Conservation (phyloP, 1,140 invertebrate species). For the Psix sp. region DNA sequence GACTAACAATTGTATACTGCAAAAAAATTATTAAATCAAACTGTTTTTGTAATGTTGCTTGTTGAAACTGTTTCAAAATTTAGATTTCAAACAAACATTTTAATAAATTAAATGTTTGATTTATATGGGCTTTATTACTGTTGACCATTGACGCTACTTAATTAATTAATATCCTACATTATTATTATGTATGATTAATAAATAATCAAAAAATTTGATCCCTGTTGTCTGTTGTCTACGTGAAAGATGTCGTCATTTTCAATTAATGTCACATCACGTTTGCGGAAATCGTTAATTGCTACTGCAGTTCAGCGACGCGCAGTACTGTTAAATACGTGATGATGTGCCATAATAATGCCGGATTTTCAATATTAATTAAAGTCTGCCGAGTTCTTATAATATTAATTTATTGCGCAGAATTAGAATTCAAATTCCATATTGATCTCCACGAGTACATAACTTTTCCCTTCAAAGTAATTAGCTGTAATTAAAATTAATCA, state of each 20-base stretch:
- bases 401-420: conserved; percentile 38
- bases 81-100: too few relatives aligned
- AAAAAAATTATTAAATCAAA: too few relatives aligned
- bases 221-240: conserved; percentile 24
- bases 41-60: too few relatives aligned
- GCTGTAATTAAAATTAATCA: not conserved
- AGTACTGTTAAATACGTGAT: conserved; percentile 34
- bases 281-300: conserved; percentile 44
- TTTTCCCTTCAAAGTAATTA: not conserved
- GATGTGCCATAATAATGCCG: conserved; percentile 13
- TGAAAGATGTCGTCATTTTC: conserved; percentile 51
- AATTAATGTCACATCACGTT: conserved; percentile 50
- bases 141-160: too few relatives aligned
- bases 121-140: too few relatives aligned
- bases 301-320: conserved; percentile 20
- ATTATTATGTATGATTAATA: not conserved
- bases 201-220: conserved; percentile 20
- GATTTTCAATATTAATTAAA: conserved; percentile 49
- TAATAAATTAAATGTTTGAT: too few relatives aligned
- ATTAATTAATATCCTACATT: not conserved
- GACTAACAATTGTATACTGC: too few relatives aligned
- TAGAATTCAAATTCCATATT: conserved; percentile 16
- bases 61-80: too few relatives aligned
- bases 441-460: not conserved
- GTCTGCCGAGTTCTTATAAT: conserved; percentile 27